Conservation (phyloP, 2,888 invertebrate species). For the Amiota communis region DNA sequence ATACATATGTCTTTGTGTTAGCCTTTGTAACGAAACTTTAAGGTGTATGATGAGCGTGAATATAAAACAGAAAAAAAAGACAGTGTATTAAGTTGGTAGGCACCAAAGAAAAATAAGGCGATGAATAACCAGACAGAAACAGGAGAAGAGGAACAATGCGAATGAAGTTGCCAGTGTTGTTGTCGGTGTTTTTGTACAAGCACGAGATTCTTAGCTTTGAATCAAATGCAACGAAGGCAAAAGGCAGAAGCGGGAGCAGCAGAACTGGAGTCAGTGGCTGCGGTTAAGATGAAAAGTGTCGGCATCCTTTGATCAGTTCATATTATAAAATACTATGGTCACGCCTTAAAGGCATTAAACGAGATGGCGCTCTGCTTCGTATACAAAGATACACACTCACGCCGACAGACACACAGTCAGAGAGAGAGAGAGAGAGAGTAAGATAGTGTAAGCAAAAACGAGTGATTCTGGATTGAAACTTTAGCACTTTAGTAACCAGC, state of each 20-base stretch:
- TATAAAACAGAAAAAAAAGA: no score
- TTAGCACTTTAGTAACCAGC: slow-evolving; percentile 39
- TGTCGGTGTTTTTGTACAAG: slow-evolving; percentile 25
- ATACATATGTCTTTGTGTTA: no score
- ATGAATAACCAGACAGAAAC: background rate
- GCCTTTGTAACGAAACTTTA: no score
- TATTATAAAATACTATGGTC: slow-evolving; percentile 74
- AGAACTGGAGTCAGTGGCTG: slow-evolving; percentile 47
- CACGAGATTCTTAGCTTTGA: slow-evolving; percentile 17
- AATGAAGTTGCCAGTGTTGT: slow-evolving; percentile 18
- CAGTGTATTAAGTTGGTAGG: background rate
- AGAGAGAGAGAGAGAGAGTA: slow-evolving; percentile 50
- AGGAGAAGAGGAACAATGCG: background rate
- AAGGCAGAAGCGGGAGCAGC: slow-evolving; percentile 12
- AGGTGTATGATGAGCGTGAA: no score
- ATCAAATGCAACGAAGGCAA: slow-evolving; percentile 32
- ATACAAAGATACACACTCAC: slow-evolving; percentile 50
- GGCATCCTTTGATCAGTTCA: slow-evolving; percentile 73
- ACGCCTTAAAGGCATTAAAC: slow-evolving; percentile 74
- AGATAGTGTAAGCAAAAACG: background rate
- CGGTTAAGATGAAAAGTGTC: slow-evolving; percentile 71
- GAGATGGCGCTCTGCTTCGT: slow-evolving; percentile 72
- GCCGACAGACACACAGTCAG: slow-evolving; percentile 28
- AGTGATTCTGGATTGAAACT: slow-evolving; percentile 51
- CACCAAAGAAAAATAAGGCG: background rate